A percentile compares a stretch with the other conserved stretches of the same genome.
phyloP scores from a whole-genome alignment of 2,113 vertebrate species.

The Dicentrarchus labrax region DNA sequence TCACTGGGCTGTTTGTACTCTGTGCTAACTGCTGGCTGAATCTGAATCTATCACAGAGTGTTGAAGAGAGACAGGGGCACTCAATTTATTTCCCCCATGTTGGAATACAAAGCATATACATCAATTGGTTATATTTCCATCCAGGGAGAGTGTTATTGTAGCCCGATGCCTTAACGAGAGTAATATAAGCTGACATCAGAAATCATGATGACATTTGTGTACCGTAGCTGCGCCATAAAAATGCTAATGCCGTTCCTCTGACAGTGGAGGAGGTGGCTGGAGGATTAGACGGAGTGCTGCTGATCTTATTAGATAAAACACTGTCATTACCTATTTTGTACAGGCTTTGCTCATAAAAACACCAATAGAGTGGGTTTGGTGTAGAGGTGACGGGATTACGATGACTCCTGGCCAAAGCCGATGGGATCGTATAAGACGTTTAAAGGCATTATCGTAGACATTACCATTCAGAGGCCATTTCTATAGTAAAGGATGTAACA shows the following conservation, averaged over 20 bases:
- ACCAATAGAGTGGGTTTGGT: not conserved
- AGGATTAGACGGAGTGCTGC: slow-evolving; percentile 38
- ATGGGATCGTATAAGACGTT: slow-evolving; percentile 1
- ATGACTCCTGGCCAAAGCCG: not conserved
- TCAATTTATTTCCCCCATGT: slow-evolving; percentile 19
- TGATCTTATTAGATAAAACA: slow-evolving; percentile 62
- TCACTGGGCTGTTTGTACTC: not conserved
- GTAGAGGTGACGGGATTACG: not conserved
- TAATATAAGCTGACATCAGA: slow-evolving; percentile 49
- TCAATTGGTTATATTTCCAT: slow-evolving; percentile 44
- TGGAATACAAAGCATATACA: slow-evolving; percentile 29
- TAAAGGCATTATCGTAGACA: not conserved
- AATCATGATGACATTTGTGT: slow-evolving; percentile 69
- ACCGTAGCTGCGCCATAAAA: slow-evolving; percentile 51
- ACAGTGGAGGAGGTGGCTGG: slow-evolving; percentile 31
- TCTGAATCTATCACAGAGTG: not conserved
- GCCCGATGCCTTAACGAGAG: slow-evolving; percentile 48
- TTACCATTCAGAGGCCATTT: not conserved
- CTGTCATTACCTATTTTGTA: slow-evolving; percentile 32
- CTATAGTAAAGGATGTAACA: not conserved
- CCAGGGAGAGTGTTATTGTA: slow-evolving; percentile 27
- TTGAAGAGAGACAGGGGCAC: not conserved
- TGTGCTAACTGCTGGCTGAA: slow-evolving; percentile 9
- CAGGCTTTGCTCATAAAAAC: slow-evolving; percentile 39
- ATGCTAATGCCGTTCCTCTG: slow-evolving; percentile 62